Base-by-base conservation (phyloP, 1,140 invertebrate species). In the Cephus cinctus region DNA sequence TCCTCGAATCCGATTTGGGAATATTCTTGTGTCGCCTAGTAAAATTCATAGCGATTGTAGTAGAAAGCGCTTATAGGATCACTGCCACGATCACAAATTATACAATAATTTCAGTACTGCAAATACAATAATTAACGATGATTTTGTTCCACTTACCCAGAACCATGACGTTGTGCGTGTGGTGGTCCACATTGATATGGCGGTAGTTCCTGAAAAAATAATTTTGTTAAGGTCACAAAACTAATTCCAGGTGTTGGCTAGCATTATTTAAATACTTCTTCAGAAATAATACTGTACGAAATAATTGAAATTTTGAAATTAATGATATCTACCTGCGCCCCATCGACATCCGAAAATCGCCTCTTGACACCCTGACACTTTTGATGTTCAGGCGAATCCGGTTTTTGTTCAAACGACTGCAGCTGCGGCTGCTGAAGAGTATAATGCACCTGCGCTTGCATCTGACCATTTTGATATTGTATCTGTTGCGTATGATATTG, bases 111-210 rank as follows among this genome's bases (percentile, higher is more conserved):
- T n/a, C n/a, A n/a, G n/a, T n/a, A n/a, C n/a, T n/a, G n/a, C n/a
- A n/a, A n/a, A n/a, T n/a, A n/a, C n/a, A n/a, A n/a, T n/a, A n/a
- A n/a, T n/a, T n/a, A n/a, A n/a, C n/a, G n/a, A n/a, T n/a, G n/a
- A n/a, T n/a, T n/a, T n/a, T n/a, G n/a, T n/a, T n/a, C n/a, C n/a
- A 69, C 73, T 76, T 61, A 76, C 73, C 73, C 73, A 59, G 68
- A 69, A 38, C 71, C 71, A 43, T 73, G 73, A 35, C 73, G 71
- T 46, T 74, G 70, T 27, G 59, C 50, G 21, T 64, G 65, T 25
- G 67, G 53, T 39, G 72, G 70, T 20, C 52, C 59, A 38, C 68
- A 61, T 31, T 67, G 69, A 53, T 69, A 67, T 5, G 65, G 61
- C 21, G 65, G 50, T 54, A 59, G 42, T 41, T 76, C 72, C 72